Conservation (phyloP, 2,888 invertebrate species). For the Trichogramma dendrolimi region DNA sequence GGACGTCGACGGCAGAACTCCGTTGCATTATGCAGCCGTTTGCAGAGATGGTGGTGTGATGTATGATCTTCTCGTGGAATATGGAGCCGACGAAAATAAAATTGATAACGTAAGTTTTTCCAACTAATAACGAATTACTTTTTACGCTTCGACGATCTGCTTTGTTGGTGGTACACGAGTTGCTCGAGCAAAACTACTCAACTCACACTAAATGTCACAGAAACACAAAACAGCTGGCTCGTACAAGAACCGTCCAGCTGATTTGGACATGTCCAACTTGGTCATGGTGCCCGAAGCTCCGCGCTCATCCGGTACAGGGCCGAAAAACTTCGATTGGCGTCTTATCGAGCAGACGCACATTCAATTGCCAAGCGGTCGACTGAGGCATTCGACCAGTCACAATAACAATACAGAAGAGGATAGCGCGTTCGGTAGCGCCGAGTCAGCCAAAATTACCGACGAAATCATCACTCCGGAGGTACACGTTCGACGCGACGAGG, state of each 20-base stretch:
- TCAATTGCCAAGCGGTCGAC: conserved; percentile 11
- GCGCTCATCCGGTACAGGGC: conserved; percentile 67
- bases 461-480: conserved; percentile 23
- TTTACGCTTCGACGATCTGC: not conserved
- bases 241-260: conserved; percentile 71
- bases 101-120: conserved; percentile 72
- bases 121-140: not conserved
- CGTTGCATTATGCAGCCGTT: conserved; percentile 83
- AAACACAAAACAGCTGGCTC: conserved; percentile 78
- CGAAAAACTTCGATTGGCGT: conserved; percentile 70
- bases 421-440: conserved; percentile 43
- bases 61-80: conserved; percentile 71
- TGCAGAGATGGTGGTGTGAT: conserved; percentile 73
- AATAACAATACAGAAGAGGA: conserved; percentile 52
- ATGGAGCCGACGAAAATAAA: conserved; percentile 80
- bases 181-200: not conserved
- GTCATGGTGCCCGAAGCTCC: conserved; percentile 77
- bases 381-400: conserved; percentile 36
- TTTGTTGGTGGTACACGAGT: not conserved
- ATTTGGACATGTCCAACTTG: conserved; percentile 71
- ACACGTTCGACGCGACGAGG: not conserved
- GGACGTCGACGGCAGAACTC: conserved; percentile 81
- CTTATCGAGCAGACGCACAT: conserved; percentile 55
- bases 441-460: conserved; percentile 32
- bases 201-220: conserved; percentile 53